Percentiles rank a stretch among this genome's conserved stretches.
phyloP scores from a whole-genome alignment of 2,797 vertebrate genomes.

The Diplodus sargus region DNA sequence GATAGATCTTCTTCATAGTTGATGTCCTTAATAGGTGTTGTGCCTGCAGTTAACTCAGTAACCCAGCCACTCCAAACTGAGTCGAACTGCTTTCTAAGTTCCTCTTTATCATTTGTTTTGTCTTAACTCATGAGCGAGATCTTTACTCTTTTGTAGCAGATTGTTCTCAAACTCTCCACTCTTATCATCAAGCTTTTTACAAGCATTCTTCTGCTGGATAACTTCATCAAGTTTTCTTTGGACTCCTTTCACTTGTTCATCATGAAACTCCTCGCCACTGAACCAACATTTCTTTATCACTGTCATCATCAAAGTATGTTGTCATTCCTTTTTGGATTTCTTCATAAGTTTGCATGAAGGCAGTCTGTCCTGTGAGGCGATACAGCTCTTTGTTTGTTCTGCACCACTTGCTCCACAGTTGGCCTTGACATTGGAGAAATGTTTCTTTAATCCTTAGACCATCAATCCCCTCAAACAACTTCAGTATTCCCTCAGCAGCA shows the following conservation, averaged over 20 bases:
- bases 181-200: constrained; percentile 30
- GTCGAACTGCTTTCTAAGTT: background rate
- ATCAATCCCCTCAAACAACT: constrained; percentile 45
- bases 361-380: constrained; percentile 78
- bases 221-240: constrained; percentile 56
- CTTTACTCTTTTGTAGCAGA: constrained; percentile 31
- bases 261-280: too few species aligned
- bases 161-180: constrained; percentile 33
- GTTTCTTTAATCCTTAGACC: constrained; percentile 74
- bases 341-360: too few species aligned
- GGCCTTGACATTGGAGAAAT: constrained; percentile 83
- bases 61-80: constrained; percentile 22
- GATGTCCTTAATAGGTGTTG: constrained; percentile 17
- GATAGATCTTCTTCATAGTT: background rate
- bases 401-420: constrained; percentile 84
- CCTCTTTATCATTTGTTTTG: background rate
- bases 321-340: constrained; percentile 69
- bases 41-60: constrained; percentile 8
- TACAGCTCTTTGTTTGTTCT: constrained; percentile 82
- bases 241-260: background rate
- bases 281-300: too few species aligned
- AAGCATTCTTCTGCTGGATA: constrained; percentile 39
- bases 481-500: constrained; percentile 57
- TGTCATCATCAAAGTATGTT: too few species aligned
- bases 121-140: constrained; percentile 39